Base-by-base conservation (phyloP, 2,888 invertebrate genomes). In the Hybos culiciformis region DNA sequence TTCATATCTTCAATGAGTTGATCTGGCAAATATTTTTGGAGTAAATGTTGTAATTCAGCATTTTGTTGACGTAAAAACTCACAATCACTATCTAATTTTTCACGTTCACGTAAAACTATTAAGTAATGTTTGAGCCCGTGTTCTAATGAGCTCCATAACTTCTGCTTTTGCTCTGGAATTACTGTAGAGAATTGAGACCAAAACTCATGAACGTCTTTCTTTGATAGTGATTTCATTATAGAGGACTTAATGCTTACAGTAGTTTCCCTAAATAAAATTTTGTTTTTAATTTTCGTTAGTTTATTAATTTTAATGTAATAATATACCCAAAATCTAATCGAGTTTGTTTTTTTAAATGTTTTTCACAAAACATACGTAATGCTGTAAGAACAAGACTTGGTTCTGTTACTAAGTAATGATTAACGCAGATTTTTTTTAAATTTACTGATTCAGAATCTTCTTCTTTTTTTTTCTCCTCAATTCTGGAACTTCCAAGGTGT, bases 321-420 rank as follows among this genome's bases (percentile, higher is more conserved):
- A 42, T 31, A 18, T 14, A 44, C 12, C 37, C 44, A 44, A 47
- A 43, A 45, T 29, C 12, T 24, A 39, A 14, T 20, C 33, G 37
- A 11, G 19, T 24, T 8, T 43, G n/a, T 18, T 39, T 44, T 19
- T 50, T 52, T n/a, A 56, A 70, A 66, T 48, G 66, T 47, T 7
- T 62, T 49, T 53, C 51, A 48, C 78, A 71, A 53, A 80, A 82
- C 48, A 79, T 76, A 44, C 72, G 72, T 29, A 83, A 59, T 3
- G 78, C 80, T 19, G 71, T 74, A 39, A 82, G 62, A 1, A 82
- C 77, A 53, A 77, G 74, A 46, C 74, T 73, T 0, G 80, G 71
- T 54, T 80, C 78, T 50, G 84, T 80, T 51, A 76, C 72, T 41
- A 81, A 60, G 32, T 70, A 66, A 59, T 83, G 83, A 21, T 77